Evolutionary conservation across 2,113 vertebrate genomes (phyloP).

Genomic region (Cinclus mexicanus): DNA sequence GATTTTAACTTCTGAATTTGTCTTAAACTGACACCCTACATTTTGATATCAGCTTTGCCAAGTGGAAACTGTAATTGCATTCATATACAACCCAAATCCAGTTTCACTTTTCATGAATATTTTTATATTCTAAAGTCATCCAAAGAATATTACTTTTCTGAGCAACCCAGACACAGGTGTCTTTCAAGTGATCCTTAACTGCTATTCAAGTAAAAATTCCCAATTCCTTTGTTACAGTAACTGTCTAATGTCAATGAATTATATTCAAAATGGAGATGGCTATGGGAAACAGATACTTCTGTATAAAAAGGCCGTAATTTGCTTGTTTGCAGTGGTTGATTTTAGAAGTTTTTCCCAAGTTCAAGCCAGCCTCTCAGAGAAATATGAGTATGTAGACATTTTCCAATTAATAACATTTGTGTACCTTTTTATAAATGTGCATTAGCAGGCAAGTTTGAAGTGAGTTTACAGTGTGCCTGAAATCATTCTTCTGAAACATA

Average conservation of each 20-base stretch:
- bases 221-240: background rate
- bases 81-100: background rate
- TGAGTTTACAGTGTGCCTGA: background rate
- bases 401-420: background rate
- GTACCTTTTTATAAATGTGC: background rate
- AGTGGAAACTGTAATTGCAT: background rate
- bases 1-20: background rate
- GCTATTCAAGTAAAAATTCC: background rate
- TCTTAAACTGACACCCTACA: background rate
- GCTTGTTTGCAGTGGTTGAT: background rate
- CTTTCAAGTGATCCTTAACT: background rate
- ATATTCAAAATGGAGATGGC: background rate
- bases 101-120: background rate
- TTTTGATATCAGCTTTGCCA: background rate
- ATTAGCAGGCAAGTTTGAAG: background rate
- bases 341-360: background rate
- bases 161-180: background rate
- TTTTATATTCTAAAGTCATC: background rate
- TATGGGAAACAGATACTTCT: background rate
- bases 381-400: background rate
- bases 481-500: background rate
- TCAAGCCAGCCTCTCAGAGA: background rate
- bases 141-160: background rate
- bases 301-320: background rate
- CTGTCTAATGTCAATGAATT: background rate